These are phyloP conservation scores for Dendrolimus kikuchii DNA, from an alignment of 1,140 invertebrate genomes.

Conservation along the genomic window DNA sequence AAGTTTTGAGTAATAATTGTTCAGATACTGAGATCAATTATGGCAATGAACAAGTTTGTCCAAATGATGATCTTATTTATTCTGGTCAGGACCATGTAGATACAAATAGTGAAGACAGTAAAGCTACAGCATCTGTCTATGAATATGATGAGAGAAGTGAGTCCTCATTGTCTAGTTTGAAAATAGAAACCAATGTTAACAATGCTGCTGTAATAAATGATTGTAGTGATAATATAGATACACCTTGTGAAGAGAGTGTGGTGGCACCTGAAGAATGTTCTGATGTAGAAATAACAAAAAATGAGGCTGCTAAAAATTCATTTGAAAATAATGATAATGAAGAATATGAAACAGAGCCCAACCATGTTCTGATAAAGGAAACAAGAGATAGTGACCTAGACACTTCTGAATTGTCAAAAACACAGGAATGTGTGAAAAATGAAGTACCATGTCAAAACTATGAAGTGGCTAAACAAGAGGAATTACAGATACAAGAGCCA, in stretches of 20 bases:
- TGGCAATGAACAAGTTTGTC: conserved; percentile 36
- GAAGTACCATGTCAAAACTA: conserved; percentile 3
- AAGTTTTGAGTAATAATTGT: conserved; percentile 31
- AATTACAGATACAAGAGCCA: conserved; percentile 8
- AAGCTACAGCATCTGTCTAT: conserved; percentile 55
- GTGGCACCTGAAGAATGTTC: not conserved
- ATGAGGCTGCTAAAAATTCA: not conserved
- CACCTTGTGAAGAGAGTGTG: conserved; percentile 28
- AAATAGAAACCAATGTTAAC: conserved; percentile 49
- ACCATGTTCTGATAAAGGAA: not conserved
- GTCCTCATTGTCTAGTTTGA: conserved; percentile 57
- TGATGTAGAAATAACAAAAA: not conserved
- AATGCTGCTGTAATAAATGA: conserved; percentile 38
- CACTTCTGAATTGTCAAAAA: not conserved
- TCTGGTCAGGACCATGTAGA: conserved; percentile 45
- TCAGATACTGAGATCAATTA: conserved; percentile 47
- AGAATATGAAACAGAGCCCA: conserved; percentile 7
- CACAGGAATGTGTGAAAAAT: conserved; percentile 12
- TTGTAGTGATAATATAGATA: conserved; percentile 23
- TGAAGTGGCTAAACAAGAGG: conserved; percentile 1
- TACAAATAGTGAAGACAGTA: conserved; percentile 63
- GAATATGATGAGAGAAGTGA: conserved; percentile 63
- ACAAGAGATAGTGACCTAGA: too few species aligned
- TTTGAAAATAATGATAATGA: not conserved
- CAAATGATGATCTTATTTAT: conserved; percentile 41